Conservation (phyloP, 2,888 invertebrate genomes). For the Monopis laevigella region DNA sequence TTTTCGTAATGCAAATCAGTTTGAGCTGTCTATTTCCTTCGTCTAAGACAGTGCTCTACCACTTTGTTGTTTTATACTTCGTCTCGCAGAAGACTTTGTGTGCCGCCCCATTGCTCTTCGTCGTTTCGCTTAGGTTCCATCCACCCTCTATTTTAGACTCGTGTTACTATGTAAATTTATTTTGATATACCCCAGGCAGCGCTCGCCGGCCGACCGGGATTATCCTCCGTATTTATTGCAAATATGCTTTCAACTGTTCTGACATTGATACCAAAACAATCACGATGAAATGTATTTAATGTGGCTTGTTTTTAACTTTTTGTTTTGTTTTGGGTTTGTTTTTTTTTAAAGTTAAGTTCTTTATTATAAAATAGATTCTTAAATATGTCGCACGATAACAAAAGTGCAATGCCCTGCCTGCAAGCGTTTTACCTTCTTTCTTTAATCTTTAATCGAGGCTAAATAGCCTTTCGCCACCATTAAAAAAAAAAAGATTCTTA, state of each 20-base stretch:
- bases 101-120: constrained; percentile 62
- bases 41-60: constrained; percentile 32
- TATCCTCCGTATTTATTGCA: constrained; percentile 9
- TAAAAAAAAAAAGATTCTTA: too few relatives aligned
- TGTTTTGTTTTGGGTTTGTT: too few relatives aligned
- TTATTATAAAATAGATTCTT: too few relatives aligned
- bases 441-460: too few relatives aligned
- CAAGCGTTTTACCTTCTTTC: too few relatives aligned
- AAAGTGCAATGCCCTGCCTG: too few relatives aligned
- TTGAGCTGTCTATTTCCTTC: neutral
- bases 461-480: too few relatives aligned
- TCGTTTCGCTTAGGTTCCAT: constrained; percentile 57
- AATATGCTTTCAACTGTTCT: constrained; percentile 5
- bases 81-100: constrained; percentile 56
- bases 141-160: constrained; percentile 59
- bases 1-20: too few relatives aligned
- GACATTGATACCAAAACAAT: constrained; percentile 10
- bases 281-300: constrained; percentile 5
- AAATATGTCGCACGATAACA: too few relatives aligned
- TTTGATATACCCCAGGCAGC: constrained; percentile 16
- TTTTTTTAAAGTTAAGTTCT: too few relatives aligned
- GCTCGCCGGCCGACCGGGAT: constrained; percentile 4
- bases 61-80: constrained; percentile 65
- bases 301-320: neutral
- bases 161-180: constrained; percentile 59